Conservation (phyloP, 92 coral and sea anemone species). For the Epizoanthus illoricatus region DNA sequence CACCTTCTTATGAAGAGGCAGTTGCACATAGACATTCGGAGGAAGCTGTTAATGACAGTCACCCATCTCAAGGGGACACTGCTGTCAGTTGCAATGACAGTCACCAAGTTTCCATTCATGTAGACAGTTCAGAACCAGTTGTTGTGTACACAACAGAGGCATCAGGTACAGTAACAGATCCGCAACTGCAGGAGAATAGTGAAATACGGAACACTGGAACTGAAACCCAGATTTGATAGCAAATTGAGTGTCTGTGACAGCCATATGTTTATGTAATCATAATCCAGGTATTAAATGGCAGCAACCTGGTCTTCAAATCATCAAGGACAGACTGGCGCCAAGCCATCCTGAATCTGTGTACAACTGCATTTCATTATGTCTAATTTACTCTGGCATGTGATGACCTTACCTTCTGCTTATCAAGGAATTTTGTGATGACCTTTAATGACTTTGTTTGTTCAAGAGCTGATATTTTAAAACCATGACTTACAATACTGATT, state of each 20-base stretch:
- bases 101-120: slow-evolving; percentile 9
- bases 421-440: no score
- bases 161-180: background rate
- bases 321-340: background rate
- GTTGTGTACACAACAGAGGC: slow-evolving; percentile 20
- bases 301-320: background rate
- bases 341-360: background rate
- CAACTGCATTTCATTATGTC: background rate
- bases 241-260: background rate
- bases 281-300: background rate
- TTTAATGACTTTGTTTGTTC: no score
- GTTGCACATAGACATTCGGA: slow-evolving; percentile 31
- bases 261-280: background rate
- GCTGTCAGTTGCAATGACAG: background rate
- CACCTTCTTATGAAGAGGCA: slow-evolving; percentile 90
- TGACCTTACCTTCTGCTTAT: background rate
- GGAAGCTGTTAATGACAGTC: slow-evolving; percentile 9
- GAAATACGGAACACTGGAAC: background rate
- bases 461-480: no score
- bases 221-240: slow-evolving; percentile 25
- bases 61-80: background rate
- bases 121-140: slow-evolving; percentile 10
- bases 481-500: no score
- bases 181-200: background rate
- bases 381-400: background rate